Evolutionary conservation across 2,797 vertebrate species (phyloP), one percentile per base, ranked within the genome.

Genomic region (Hapalemur alaotrensis): DNA sequence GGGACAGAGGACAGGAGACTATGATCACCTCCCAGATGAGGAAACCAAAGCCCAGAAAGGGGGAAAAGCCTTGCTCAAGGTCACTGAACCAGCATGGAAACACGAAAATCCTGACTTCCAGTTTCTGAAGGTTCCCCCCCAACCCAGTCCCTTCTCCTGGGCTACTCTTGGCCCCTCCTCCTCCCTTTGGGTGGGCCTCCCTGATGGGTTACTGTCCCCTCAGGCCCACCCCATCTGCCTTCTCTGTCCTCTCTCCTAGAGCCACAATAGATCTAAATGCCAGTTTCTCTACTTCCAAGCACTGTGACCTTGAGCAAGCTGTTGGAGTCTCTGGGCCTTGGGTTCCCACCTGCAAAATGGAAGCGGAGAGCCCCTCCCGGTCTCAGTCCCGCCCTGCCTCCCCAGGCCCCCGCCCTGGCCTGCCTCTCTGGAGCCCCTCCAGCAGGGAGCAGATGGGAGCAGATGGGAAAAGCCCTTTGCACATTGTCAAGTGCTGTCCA

Each of bases 131-230:
- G 12, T 46, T 38, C 25, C 5, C 32, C 32, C n/a, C 23, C 43
- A 18, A 3, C 18, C 15, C 0, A 2, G 50, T 4, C 11, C 63
- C 48, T 43, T 38, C 4, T 15, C 32, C 2, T 3, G 1, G 8
- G 41, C 12, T 4, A 12, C 70, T 54, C 46, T 9, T 57, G 59
- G 2, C 50, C 38, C 78, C 73, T 61, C 83, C 48, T 20, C 73
- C 4, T 4, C 28, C 18, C n/a, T 32, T 22, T n/a, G 38, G 69
- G 32, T 14, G 22, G 50, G 13, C n/a, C 54, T 32, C 35, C 32
- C 54, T 8, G 6, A 20, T 0, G 2, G 32, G 50, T 80, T 22
- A n/a, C 76, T 50, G 17, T 18, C 9, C n/a, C 23, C 41, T 5
- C 4, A n/a, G 18, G 18, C 14, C 86, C 14, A 69, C 35, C 41